These are phyloP conservation scores for Acanthochromis polyacanthus DNA, from an alignment of 2,113 vertebrate species.

Conservation along the genomic window DNA sequence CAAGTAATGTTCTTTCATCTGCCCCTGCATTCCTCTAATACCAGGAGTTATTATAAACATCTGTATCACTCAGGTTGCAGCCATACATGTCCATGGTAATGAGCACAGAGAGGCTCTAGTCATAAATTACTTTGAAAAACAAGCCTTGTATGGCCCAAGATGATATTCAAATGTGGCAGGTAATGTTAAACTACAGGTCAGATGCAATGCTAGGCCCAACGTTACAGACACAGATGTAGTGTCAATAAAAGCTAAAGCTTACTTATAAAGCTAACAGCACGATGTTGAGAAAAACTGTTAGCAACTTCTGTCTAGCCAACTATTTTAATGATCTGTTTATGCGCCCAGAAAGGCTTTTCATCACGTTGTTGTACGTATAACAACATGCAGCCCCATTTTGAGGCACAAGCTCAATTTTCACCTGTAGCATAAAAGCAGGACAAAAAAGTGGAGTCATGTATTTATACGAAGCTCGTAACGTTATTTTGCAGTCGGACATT, in stretches of 20 bases:
- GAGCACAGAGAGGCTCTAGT: slow-evolving; percentile 16
- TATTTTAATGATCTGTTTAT: not conserved
- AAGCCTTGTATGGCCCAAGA: not conserved
- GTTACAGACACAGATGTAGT: not conserved
- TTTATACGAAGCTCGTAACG: not conserved
- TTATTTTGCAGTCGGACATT: not conserved
- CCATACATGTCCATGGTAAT: not conserved
- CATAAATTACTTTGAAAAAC: not conserved
- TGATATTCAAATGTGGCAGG: slow-evolving; percentile 26
- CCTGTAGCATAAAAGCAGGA: not conserved
- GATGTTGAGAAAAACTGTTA: not conserved
- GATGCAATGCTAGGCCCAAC: not conserved
- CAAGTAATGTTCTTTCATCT: not conserved
- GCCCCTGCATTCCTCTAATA: slow-evolving; percentile 27
- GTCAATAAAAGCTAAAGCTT: not conserved
- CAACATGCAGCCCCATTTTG: accelerated
- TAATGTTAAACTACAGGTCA: not conserved
- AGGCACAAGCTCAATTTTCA: not conserved
- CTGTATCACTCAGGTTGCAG: slow-evolving; percentile 2
- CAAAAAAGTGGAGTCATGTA: not conserved
- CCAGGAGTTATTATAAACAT: slow-evolving; percentile 16
- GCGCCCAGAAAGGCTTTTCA: not conserved
- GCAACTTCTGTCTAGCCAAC: slow-evolving; percentile 18
- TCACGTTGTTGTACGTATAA: not conserved
- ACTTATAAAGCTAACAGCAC: not conserved